Evolutionary conservation across 2,113 vertebrate genomes (phyloP).

Genomic region (Xenus cinereus): DNA sequence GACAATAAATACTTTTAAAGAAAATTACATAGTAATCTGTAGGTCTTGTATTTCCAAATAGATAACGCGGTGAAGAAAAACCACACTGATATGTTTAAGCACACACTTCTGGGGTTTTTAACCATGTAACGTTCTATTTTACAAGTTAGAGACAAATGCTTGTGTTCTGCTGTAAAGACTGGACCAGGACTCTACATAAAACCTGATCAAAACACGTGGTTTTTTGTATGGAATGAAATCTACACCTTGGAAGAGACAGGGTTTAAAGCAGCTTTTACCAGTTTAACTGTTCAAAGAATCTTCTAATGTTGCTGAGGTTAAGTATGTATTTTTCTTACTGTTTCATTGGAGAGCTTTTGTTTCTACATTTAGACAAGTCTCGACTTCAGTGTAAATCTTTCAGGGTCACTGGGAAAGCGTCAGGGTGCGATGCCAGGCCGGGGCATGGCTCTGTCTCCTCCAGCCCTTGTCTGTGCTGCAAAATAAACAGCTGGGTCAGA

Average conservation of each 20-base stretch:
- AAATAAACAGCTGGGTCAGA: rapidly evolving
- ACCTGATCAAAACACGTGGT: not conserved
- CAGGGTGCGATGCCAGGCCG: rapidly evolving
- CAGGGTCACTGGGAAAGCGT: not conserved
- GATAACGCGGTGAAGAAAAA: not conserved
- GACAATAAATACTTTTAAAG: not conserved
- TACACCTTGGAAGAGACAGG: not conserved
- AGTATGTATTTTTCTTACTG: not conserved
- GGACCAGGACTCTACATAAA: not conserved
- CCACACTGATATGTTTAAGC: rapidly evolving
- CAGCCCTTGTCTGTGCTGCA: not conserved
- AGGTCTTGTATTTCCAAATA: not conserved
- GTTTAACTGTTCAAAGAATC: not conserved
- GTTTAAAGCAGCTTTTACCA: not conserved
- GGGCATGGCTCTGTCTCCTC: not conserved
- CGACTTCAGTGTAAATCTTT: rapidly evolving
- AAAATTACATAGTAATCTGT: not conserved
- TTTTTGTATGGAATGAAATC: not conserved
- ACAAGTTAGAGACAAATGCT: not conserved
- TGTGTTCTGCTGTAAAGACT: not conserved
- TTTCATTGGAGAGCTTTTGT: not conserved
- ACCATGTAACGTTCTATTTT: rapidly evolving
- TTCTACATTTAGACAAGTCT: rapidly evolving
- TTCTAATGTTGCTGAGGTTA: not conserved
- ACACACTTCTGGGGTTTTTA: not conserved